These are phyloP conservation scores for Hycleus cichorii DNA, from an alignment of 1,140 invertebrate species.

Conservation along the genomic window DNA sequence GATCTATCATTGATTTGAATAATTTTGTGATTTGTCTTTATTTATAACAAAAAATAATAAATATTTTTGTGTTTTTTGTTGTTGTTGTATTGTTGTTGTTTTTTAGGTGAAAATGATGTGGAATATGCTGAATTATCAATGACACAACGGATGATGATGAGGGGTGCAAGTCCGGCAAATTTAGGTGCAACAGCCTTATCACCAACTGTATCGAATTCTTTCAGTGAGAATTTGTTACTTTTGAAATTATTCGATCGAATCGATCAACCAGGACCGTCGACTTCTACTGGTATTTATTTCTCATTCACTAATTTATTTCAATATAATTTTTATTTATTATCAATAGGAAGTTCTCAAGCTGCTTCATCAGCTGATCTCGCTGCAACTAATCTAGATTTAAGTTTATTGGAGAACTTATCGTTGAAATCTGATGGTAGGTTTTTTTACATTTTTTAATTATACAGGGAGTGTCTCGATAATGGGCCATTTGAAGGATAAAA, in stretches of 20 bases:
- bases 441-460: not conserved
- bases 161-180: conserved; percentile 22
- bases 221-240: conserved; percentile 34
- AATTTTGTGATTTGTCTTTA: not conserved
- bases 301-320: not conserved
- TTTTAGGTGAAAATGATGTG: conserved; percentile 63
- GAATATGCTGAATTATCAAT: conserved; percentile 59
- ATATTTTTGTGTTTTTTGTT: not conserved
- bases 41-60: not conserved
- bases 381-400: conserved; percentile 18
- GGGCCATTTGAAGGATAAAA: not conserved
- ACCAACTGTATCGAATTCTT: conserved; percentile 18
- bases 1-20: not conserved
- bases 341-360: not conserved
- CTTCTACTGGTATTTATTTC: not conserved
- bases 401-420: conserved; percentile 10
- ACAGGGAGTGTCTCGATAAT: too few species aligned
- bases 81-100: conserved; percentile 1
- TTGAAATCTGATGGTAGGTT: conserved; percentile 7
- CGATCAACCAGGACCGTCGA: not conserved
- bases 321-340: not conserved
- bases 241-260: conserved; percentile 26
- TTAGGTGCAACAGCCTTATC: conserved; percentile 22
- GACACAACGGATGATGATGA: conserved; percentile 38
- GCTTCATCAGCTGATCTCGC: conserved; percentile 9